Base-by-base conservation (phyloP, 2,797 vertebrate genomes). In the Sparidentex hasta region DNA sequence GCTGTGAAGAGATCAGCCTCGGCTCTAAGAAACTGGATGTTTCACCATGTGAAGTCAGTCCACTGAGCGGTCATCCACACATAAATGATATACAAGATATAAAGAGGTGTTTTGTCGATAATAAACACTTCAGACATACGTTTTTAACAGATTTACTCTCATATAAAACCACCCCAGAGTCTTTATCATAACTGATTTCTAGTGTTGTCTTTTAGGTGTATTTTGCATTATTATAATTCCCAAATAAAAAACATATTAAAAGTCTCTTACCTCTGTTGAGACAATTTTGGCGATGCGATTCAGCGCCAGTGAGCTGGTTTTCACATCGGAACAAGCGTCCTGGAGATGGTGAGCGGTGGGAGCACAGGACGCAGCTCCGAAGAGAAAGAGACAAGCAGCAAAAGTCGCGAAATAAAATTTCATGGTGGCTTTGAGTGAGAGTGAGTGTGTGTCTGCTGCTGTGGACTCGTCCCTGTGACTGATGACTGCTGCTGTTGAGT, bases 221-320 rank as follows among this genome's bases (percentile, higher is more conserved):
- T 23, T 80, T 54, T 62, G 23, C 44, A 75, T 11, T 14, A 55
- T 33, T 20, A n/a, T 61, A 27, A 69, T 55, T 41, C 1, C 1
- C 2, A 61, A 33, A 58, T n/a, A 66, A 29, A 17, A 3, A 4
- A 43, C 33, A 38, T 33, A 7, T 9, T 38, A 0, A 56, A 70
- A 21, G 44, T 46, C 3, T 74, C 90, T 78, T 29, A 94, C 94
- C 85, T 84, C 13, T 0, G 7, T 0, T 11, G 76, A 80, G 0
- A 71, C 76, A 21, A 0, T 6, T 56, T 47, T 85, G 16, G 89
- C 88, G 0, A 78, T 8, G 21, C 20, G n/a, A 16, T 92, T 92
- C 0, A 95, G 52, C 57, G 14, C 27, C 50, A 81, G 13, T 0
- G 93, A 90, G 59, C 83, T 88, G 41, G 0, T 12, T 7, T 11